phyloP scores from a whole-genome alignment of 2,797 vertebrate species.

The Oreochromis mossambicus region DNA sequence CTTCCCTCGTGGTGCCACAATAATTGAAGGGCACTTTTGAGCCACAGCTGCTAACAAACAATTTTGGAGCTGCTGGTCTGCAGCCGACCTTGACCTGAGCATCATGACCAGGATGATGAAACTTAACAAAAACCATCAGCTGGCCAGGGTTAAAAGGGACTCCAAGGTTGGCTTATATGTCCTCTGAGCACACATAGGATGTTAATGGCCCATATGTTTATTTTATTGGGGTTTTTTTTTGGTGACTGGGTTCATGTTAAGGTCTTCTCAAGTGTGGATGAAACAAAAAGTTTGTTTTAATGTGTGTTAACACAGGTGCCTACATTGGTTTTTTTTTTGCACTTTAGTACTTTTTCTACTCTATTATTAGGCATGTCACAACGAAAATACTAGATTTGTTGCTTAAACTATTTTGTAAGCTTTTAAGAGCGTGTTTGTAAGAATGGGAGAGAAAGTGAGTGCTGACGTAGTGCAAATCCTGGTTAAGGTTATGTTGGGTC shows the following conservation, averaged over 20 bases:
- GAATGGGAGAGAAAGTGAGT: not conserved
- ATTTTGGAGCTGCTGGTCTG: slow-evolving; percentile 26
- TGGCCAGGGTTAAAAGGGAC: slow-evolving; percentile 2
- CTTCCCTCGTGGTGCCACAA: slow-evolving; percentile 52
- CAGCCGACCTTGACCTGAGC: slow-evolving; percentile 56
- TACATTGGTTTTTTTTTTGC: not conserved
- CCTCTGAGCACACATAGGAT: not conserved
- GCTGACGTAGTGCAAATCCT: slow-evolving; percentile 6
- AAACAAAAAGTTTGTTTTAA: not conserved
- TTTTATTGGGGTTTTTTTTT: not conserved
- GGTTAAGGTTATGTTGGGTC: slow-evolving; percentile 52
- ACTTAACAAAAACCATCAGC: slow-evolving; percentile 40
- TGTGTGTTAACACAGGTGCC: not conserved
- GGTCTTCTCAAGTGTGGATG: not conserved
- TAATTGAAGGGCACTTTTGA: slow-evolving; percentile 66
- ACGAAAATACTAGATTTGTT: not conserved
- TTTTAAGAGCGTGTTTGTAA: not conserved
- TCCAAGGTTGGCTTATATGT: not conserved
- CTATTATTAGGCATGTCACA: no score
- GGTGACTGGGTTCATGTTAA: not conserved
- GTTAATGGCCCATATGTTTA: not conserved
- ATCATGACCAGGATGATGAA: slow-evolving; percentile 49
- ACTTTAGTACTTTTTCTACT: not conserved
- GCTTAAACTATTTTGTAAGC: not conserved
- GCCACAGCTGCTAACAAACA: slow-evolving; percentile 58